A percentile compares a stretch with the other conserved stretches of the same genome.
Conservation (phyloP, 2,113 vertebrate genomes). For the Gorilla gorilla region DNA sequence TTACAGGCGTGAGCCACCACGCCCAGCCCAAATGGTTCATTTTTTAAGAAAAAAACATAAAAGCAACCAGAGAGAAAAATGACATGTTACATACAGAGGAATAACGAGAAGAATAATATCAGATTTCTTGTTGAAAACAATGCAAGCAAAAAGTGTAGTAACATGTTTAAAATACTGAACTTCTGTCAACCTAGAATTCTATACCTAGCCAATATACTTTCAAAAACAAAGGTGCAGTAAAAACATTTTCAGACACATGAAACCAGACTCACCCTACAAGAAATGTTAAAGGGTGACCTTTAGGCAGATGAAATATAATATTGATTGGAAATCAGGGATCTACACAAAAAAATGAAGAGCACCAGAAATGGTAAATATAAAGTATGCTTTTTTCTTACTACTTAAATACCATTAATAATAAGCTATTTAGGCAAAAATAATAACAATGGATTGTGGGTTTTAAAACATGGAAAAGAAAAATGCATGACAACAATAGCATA, state of each 20-base stretch:
- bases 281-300: not conserved
- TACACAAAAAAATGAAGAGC: not conserved
- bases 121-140: not conserved
- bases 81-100: no score
- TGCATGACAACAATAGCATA: not conserved
- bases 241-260: no score
- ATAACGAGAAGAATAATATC: not conserved
- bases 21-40: no score
- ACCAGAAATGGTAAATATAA: not conserved
- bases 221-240: not conserved
- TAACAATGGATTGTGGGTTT: not conserved
- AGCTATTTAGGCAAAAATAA: not conserved
- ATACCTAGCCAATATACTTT: not conserved
- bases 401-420: not conserved
- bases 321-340: not conserved
- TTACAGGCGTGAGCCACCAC: no score
- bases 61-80: no score
- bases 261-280: not conserved
- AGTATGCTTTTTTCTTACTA: not conserved
- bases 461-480: not conserved
- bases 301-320: no score
- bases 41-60: no score
- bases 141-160: not conserved
- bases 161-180: not conserved
- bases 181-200: not conserved